A percentile compares a stretch with the other conserved stretches of the same genome.
These are phyloP conservation scores for Stegostoma tigrinum DNA, from an alignment of 2,113 vertebrate species.

Conservation along the genomic window DNA sequence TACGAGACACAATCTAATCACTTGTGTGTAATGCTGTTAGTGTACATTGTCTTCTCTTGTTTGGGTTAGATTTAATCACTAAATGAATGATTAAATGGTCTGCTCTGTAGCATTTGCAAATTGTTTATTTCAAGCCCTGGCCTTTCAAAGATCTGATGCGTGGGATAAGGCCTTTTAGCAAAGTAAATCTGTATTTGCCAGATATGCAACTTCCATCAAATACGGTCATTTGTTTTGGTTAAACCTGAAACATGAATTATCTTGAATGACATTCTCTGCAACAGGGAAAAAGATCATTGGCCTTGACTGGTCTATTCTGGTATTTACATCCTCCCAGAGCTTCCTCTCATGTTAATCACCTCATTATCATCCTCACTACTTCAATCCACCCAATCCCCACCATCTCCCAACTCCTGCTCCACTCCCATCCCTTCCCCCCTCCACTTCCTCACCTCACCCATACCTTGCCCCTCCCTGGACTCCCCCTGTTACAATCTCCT, in stretches of 20 bases:
- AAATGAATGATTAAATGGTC: slow-evolving; percentile 30
- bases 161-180: not conserved
- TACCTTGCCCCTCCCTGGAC: too few relatives aligned
- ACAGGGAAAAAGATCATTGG: not conserved
- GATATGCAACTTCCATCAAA: not conserved
- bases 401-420: too few relatives aligned
- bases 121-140: not conserved
- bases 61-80: slow-evolving; percentile 34
- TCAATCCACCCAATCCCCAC: not conserved
- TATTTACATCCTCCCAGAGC: not conserved
- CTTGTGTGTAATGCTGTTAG: slow-evolving; percentile 26
- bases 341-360: not conserved
- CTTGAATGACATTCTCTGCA: not conserved
- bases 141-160: not conserved
- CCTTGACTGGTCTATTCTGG: not conserved
- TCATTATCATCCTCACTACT: not conserved
- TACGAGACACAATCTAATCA: slow-evolving; percentile 26
- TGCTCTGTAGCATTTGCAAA: not conserved
- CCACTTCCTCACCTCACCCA: too few relatives aligned
- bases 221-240: not conserved
- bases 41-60: not conserved
- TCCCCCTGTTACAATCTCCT: not conserved
- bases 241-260: not conserved
- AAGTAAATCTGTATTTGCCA: not conserved
- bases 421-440: too few relatives aligned